These are phyloP conservation scores for Drosophila repleta DNA, from an alignment of 1,140 invertebrate species.

Conservation along the genomic window DNA sequence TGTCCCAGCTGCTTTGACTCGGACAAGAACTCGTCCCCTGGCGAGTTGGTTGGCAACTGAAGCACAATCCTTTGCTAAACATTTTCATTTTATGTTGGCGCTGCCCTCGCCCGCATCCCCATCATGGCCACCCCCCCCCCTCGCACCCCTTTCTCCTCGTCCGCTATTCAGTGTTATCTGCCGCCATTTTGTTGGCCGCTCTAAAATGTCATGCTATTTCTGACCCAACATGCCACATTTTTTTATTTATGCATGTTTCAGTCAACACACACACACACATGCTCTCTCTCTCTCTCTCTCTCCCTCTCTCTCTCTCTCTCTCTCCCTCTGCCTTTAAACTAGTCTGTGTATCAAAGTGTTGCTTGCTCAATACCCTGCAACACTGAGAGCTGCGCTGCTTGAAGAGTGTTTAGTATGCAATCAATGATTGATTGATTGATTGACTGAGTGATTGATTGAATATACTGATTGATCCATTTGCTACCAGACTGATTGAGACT, in stretches of 20 bases:
- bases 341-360: slow-evolving; percentile 6
- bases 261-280: neutral
- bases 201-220: slow-evolving; percentile 77
- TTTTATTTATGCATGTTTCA: slow-evolving; percentile 75
- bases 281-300: neutral
- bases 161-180: slow-evolving; percentile 51
- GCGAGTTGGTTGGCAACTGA: neutral
- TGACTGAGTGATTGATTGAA: neutral
- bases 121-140: neutral
- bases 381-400: neutral
- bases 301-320: too few relatives aligned
- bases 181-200: slow-evolving; percentile 68
- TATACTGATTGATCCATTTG: too few relatives aligned
- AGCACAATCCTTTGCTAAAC: slow-evolving; percentile 62
- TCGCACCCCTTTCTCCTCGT: neutral
- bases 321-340: too few relatives aligned
- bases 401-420: neutral
- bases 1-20: slow-evolving; percentile 6
- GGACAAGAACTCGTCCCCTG: slow-evolving; percentile 7
- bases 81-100: slow-evolving; percentile 68
- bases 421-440: neutral
- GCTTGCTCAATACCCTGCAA: slow-evolving; percentile 19
- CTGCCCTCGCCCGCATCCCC: slow-evolving; percentile 3
- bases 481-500: too few relatives aligned
- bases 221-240: slow-evolving; percentile 79